A percentile compares a stretch with the other conserved stretches of the same genome.
These are phyloP conservation scores for Enhydra lutris DNA, from an alignment of 2,113 vertebrate genomes.

Conservation along the genomic window DNA sequence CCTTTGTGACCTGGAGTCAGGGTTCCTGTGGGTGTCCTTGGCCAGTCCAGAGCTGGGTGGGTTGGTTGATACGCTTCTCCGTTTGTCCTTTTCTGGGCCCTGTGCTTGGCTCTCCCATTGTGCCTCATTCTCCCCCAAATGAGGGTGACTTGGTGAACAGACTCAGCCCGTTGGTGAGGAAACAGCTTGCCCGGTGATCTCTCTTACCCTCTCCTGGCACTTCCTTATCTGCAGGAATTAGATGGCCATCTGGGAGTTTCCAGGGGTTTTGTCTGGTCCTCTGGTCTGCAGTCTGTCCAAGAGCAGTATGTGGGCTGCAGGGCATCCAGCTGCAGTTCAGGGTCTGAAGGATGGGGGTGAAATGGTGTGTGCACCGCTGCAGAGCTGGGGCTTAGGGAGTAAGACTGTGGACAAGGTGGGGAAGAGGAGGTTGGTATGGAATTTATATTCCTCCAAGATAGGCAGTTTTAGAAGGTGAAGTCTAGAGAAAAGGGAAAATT, in stretches of 20 bases:
- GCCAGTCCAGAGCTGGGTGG: neutral
- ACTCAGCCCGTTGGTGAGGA: neutral
- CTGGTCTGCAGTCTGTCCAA: neutral
- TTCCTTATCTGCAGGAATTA: neutral
- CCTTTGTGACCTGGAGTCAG: neutral
- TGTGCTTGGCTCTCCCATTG: neutral
- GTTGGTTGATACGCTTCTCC: neutral
- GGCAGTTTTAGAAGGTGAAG: neutral
- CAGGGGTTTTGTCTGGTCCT: neutral
- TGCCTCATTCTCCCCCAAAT: neutral
- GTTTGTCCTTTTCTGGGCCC: neutral
- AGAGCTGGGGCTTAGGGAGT: neutral
- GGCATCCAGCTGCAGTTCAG: rapidly evolving
- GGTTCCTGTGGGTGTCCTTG: neutral
- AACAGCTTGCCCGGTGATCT: neutral
- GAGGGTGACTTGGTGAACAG: neutral
- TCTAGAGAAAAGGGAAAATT: neutral
- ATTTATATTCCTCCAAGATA: neutral
- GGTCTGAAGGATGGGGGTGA: neutral
- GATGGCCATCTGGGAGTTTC: neutral
- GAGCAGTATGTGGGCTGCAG: neutral
- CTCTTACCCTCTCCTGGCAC: too few species aligned
- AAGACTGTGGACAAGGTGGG: neutral
- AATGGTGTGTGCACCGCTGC: rapidly evolving
- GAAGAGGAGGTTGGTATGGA: neutral